These are phyloP conservation scores for Ephialtes manifestator DNA, from an alignment of 2,888 invertebrate species.

Conservation along the genomic window DNA sequence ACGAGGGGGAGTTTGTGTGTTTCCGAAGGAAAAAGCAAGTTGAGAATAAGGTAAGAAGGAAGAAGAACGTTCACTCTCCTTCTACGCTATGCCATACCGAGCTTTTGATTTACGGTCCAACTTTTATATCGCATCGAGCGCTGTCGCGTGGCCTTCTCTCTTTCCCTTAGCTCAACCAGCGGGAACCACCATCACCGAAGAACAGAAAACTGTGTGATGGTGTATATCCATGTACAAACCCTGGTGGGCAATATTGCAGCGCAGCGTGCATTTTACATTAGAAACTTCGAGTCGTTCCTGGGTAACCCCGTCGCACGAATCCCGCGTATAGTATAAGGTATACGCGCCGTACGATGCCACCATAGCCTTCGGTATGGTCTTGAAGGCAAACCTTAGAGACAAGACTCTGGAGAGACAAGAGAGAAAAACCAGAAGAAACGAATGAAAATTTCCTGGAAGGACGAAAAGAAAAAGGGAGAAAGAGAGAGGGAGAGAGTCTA, in stretches of 20 bases:
- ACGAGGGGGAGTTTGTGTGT: slow-evolving; percentile 39
- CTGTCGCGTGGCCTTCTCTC: slow-evolving; percentile 56
- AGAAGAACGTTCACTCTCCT: slow-evolving; percentile 11
- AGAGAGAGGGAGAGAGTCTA: neutral
- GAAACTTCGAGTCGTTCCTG: slow-evolving; percentile 78
- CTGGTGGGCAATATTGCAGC: slow-evolving; percentile 78
- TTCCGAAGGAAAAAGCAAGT: slow-evolving; percentile 21
- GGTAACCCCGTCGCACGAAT: slow-evolving; percentile 64
- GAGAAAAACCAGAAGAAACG: slow-evolving; percentile 6
- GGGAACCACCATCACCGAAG: slow-evolving; percentile 35
- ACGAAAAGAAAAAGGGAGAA: no score
- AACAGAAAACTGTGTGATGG: slow-evolving; percentile 66
- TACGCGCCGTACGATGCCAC: slow-evolving; percentile 17
- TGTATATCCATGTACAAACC: slow-evolving; percentile 38
- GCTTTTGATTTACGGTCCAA: slow-evolving; percentile 83
- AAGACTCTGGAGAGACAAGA: neutral
- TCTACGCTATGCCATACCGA: slow-evolving; percentile 50
- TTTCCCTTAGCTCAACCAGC: slow-evolving; percentile 13
- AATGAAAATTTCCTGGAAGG: slow-evolving; percentile 16
- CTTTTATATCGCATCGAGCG: slow-evolving; percentile 81
- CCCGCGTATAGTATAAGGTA: slow-evolving; percentile 39
- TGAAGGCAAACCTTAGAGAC: slow-evolving; percentile 49
- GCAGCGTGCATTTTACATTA: slow-evolving; percentile 82
- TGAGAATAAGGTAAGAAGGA: neutral
- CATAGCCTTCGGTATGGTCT: neutral